phyloP scores from a whole-genome alignment of 2,113 vertebrate genomes.

The Hippolais icterina region DNA sequence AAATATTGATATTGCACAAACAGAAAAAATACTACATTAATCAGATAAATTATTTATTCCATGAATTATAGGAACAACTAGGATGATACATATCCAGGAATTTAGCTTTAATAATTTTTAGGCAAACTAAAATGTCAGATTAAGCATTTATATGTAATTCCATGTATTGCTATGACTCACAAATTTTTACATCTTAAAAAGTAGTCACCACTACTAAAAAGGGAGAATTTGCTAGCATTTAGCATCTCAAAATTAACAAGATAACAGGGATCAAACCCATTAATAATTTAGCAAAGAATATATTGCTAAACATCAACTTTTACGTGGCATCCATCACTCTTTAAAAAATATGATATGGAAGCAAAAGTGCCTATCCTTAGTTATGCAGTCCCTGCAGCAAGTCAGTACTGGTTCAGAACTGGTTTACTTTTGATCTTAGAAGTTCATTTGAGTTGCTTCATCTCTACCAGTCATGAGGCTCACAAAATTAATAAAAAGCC shows the following conservation, averaged over 20 bases:
- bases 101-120: not conserved
- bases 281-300: not conserved
- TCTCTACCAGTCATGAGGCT: not conserved
- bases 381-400: not conserved
- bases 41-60: not conserved
- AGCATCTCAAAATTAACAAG: not conserved
- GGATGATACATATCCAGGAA: not conserved
- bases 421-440: not conserved
- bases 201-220: not conserved
- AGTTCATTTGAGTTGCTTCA: not conserved
- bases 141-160: not conserved
- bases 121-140: not conserved
- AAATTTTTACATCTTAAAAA: not conserved
- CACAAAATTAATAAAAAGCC: not conserved
- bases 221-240: not conserved
- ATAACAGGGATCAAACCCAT: not conserved
- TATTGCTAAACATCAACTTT: not conserved
- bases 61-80: not conserved
- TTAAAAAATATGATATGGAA: not conserved
- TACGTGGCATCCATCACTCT: not conserved
- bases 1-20: not conserved
- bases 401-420: not conserved
- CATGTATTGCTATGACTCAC: not conserved
- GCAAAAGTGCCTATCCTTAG: not conserved
- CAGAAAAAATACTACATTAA: not conserved